Evolutionary conservation across 2,888 invertebrate species (phyloP).

Genomic region (Leucophora obtusa): DNA sequence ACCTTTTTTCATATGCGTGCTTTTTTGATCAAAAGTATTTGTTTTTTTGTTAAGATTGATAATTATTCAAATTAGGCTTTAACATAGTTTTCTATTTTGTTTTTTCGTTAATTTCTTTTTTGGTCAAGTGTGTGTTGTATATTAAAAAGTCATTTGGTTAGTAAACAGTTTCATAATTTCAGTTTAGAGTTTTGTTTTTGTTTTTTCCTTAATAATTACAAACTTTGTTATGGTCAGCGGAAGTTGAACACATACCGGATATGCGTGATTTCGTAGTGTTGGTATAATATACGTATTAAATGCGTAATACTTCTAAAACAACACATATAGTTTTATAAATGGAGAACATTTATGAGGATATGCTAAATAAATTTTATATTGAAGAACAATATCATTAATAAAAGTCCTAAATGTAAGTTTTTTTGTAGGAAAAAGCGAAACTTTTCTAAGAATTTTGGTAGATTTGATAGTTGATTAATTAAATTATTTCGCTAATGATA

Average conservation of each 20-base stretch:
- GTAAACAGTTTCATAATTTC: constrained; percentile 68
- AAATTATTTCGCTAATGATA: too few relatives aligned
- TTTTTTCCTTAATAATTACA: neutral
- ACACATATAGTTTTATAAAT: constrained; percentile 17
- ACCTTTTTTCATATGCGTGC: constrained; percentile 8
- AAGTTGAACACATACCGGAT: constrained; percentile 73
- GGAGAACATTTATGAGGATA: constrained; percentile 11
- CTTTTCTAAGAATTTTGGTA: too few relatives aligned
- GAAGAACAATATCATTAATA: constrained; percentile 26
- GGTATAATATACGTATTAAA: constrained; percentile 37
- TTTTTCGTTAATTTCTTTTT: constrained; percentile 6
- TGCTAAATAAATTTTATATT: neutral
- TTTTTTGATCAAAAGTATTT: constrained; percentile 15
- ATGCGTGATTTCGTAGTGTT: constrained; percentile 72
- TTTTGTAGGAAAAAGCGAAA: neutral
- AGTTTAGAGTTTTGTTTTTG: constrained; percentile 8
- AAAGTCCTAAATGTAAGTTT: constrained; percentile 4
- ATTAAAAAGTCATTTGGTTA: constrained; percentile 76
- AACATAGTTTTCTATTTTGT: constrained; percentile 21
- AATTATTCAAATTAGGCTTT: constrained; percentile 64
- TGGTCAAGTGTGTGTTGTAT: constrained; percentile 69
- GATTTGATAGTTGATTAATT: too few relatives aligned
- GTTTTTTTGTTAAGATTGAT: constrained; percentile 34
- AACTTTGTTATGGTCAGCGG: constrained; percentile 48
- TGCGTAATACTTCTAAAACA: neutral